Evolutionary conservation across 2,797 vertebrate species (phyloP).

Genomic region (Hapalemur alaotrensis): DNA sequence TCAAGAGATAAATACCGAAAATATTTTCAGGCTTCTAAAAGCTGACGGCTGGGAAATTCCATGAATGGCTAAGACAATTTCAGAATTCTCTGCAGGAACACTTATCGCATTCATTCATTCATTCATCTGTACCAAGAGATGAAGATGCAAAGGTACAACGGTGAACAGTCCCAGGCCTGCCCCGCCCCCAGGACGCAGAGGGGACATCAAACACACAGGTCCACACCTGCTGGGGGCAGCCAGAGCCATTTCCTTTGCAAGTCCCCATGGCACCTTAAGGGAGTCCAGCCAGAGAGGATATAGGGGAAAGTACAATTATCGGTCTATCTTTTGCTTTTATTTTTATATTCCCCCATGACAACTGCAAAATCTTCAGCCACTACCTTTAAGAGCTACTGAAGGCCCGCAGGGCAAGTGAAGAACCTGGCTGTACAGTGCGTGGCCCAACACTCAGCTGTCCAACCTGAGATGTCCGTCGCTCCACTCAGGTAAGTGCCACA

Average conservation of each 20-base stretch:
- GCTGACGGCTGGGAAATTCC: neutral
- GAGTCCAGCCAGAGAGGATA: neutral
- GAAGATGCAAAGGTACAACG: neutral
- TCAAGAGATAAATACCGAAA: slow-evolving; percentile 24
- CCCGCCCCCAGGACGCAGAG: neutral
- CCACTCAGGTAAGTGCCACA: neutral
- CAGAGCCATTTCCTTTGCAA: neutral
- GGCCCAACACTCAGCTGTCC: neutral
- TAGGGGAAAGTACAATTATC: neutral
- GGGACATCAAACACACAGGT: neutral
- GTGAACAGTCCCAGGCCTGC: neutral
- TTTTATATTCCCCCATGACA: neutral
- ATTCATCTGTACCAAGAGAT: neutral
- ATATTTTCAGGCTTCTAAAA: slow-evolving; percentile 27
- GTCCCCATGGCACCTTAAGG: neutral
- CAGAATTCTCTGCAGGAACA: neutral
- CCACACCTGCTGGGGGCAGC: neutral
- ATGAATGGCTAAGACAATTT: neutral
- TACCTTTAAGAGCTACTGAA: neutral
- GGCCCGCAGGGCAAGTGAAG: neutral
- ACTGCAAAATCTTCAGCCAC: neutral
- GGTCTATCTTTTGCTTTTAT: neutral
- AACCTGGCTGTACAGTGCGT: rapidly evolving
- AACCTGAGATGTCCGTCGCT: no score
- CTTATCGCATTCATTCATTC: neutral